Evolutionary conservation across 2,113 vertebrate genomes (phyloP), one percentile per base, ranked within the genome.

Genomic region (Nestor notabilis): DNA sequence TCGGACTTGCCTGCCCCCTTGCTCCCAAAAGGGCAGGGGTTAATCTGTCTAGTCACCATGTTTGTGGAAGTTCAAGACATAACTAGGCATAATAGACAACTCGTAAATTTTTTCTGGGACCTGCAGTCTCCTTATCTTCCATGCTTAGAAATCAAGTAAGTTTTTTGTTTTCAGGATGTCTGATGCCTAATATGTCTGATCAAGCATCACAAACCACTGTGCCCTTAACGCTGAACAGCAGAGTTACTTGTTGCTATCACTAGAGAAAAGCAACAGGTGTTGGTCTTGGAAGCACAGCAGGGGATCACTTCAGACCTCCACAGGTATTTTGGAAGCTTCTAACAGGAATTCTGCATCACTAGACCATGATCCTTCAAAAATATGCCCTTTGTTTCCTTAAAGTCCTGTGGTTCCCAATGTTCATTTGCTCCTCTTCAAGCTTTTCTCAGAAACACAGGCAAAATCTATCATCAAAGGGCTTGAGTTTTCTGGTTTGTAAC

Each of bases 341-440:
- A 33, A 27, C 21, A 47, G 44, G 14, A 49, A 12, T 46, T 49
- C 35, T 18, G 11, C 60, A 25, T 23, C 1, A 0, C 71, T 25
- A 7, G 61, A 17, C 14, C 14, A 33, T 10, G 6, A 1, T 5
- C 49, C 13, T 55, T 64, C 53, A 61, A 72, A 82, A 82, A 55
- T 7, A 4, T 0, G 0, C 7, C 15, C 3, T 33, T 27, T 33
- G 13, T 17, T n/a, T 65, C 60, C 41, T 24, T 13, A 24, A 90
- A 74, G 24, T 11, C 46, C 37, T 2, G 9, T 6, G 4, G 3
- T 49, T 83, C 43, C 39, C 53, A n/a, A 5, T 1, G 5, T 7
- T 33, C 31, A 2, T 25, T 52, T 31, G 23, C 8, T 37, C 3
- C 9, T 76, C 82, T 29, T 41, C 11, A 35, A 50, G 63, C 8